These are phyloP conservation scores for Teleogryllus oceanicus DNA, from an alignment of 2,888 invertebrate species.

Conservation along the genomic window DNA sequence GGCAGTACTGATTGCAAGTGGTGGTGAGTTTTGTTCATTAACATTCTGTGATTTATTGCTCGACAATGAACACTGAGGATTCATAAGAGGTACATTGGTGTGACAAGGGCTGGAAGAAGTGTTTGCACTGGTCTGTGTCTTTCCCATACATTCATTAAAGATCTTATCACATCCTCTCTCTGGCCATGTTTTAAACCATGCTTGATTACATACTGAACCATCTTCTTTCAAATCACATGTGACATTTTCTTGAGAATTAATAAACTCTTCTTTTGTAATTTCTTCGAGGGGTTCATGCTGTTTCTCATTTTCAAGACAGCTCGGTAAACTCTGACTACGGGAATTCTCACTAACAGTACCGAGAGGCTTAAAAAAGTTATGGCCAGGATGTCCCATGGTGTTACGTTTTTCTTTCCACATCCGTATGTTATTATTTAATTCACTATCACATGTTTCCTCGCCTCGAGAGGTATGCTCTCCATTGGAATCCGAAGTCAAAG, in stretches of 20 bases:
- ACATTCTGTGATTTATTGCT: neutral
- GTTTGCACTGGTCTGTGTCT: neutral
- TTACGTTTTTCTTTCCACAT: slow-evolving; percentile 34
- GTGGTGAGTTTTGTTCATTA: neutral
- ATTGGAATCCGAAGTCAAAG: neutral
- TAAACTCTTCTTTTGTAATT: neutral
- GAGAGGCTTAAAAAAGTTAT: slow-evolving; percentile 38
- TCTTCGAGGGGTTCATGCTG: neutral
- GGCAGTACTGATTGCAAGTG: neutral
- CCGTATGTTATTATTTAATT: slow-evolving; percentile 2
- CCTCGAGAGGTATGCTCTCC: neutral
- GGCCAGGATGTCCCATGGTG: slow-evolving; percentile 39
- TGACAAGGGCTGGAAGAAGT: neutral
- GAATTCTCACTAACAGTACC: slow-evolving; percentile 38
- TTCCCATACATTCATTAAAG: neutral
- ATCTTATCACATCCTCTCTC: slow-evolving; percentile 48
- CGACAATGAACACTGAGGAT: neutral
- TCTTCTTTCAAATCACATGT: slow-evolving; percentile 38
- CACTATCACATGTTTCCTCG: neutral
- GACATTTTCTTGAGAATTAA: slow-evolving; percentile 36
- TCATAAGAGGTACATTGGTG: neutral
- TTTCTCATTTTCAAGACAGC: slow-evolving; percentile 45
- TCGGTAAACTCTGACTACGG: slow-evolving; percentile 49
- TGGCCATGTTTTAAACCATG: slow-evolving; percentile 54
- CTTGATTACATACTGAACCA: slow-evolving; percentile 39